Percentiles rank a stretch among this genome's conserved stretches.
phyloP scores from a whole-genome alignment of 1,140 invertebrate species.

The Plectrocnemia conspersa region DNA sequence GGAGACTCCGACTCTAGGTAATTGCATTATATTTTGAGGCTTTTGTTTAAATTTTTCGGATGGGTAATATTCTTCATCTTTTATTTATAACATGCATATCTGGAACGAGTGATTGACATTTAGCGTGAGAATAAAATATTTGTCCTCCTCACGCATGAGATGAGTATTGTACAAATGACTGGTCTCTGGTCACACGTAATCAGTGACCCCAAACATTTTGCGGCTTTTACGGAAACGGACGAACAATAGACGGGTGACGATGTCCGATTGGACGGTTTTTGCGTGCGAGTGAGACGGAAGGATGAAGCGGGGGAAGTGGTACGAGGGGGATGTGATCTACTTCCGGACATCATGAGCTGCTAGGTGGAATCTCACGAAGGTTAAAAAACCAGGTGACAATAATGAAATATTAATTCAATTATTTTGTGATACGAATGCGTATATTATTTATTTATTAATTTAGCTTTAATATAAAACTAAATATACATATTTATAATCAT shows the following conservation, averaged over 20 bases:
- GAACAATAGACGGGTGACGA: slow-evolving; percentile 14
- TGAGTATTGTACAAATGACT: slow-evolving; percentile 9
- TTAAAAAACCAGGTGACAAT: no score
- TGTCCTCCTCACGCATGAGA: neutral
- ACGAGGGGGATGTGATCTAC: slow-evolving; percentile 1
- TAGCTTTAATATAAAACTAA: no score
- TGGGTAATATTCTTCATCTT: no score
- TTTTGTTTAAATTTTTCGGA: no score
- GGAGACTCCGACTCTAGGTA: no score
- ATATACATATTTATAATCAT: no score
- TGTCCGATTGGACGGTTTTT: neutral
- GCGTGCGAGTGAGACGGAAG: neutral
- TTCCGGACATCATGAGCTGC: slow-evolving; percentile 13
- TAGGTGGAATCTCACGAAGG: slow-evolving; percentile 15
- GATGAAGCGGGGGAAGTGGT: neutral
- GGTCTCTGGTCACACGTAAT: slow-evolving; percentile 19
- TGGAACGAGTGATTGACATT: no score
- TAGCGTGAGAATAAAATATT: slow-evolving; percentile 6
- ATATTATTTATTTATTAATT: no score
- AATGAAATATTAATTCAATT: no score
- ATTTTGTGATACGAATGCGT: no score
- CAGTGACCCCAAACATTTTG: slow-evolving; percentile 24
- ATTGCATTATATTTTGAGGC: no score
- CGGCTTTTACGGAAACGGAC: slow-evolving; percentile 22
- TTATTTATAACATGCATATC: no score